phyloP scores from a whole-genome alignment of 2,113 vertebrate species.

The Zapus hudsonius region DNA sequence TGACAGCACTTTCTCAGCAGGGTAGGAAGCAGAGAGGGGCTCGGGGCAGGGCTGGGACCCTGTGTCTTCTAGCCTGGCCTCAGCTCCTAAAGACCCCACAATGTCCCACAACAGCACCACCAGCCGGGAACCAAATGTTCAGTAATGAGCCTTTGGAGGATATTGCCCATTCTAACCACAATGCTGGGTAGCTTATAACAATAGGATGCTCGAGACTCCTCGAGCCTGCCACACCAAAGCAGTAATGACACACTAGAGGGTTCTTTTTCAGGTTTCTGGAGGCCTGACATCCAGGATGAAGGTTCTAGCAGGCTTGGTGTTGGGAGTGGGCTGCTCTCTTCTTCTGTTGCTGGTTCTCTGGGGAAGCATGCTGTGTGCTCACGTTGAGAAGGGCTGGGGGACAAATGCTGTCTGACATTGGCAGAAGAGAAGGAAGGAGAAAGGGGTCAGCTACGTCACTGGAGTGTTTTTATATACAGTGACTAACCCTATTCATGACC shows the following conservation, averaged over 20 bases:
- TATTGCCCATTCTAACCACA: background rate
- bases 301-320: no score
- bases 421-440: background rate
- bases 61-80: background rate
- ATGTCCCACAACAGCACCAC: background rate
- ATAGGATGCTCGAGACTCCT: background rate
- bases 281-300: background rate
- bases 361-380: background rate
- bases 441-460: background rate
- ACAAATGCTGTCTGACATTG: background rate
- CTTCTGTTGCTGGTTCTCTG: background rate
- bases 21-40: background rate
- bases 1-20: background rate
- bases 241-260: no score
- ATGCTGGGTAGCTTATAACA: background rate
- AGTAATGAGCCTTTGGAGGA: accelerated
- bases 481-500: background rate
- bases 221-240: background rate
- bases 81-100: background rate
- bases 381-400: background rate
- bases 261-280: accelerated
- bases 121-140: background rate
- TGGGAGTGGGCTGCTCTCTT: no score
- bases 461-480: background rate
- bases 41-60: background rate